A percentile compares a stretch with the other conserved stretches of the same genome.
These are phyloP conservation scores for Onychostoma macrolepis DNA, from an alignment of 2,113 vertebrate species.

Conservation along the genomic window DNA sequence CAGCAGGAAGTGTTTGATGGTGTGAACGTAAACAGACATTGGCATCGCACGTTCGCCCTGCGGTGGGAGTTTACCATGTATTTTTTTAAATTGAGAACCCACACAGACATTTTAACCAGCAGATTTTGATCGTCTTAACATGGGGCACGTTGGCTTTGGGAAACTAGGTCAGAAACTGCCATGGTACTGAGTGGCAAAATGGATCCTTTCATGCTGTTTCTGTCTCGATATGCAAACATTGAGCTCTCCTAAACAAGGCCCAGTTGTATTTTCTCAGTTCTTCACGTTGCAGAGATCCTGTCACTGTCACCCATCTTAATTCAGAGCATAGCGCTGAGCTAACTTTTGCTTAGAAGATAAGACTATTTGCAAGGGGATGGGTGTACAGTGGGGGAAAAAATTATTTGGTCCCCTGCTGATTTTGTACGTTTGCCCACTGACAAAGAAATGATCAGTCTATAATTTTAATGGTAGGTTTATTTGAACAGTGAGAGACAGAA, in stretches of 20 bases:
- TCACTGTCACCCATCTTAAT: conserved; percentile 26
- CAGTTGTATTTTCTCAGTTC: background rate
- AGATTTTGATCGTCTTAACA: conserved; percentile 20
- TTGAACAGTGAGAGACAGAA: too few species aligned
- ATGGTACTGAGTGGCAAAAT: conserved; percentile 15
- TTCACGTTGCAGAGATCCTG: conserved; percentile 27
- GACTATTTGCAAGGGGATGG: conserved; percentile 73
- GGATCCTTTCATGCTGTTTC: conserved; percentile 47
- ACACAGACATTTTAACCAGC: background rate
- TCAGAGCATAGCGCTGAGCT: conserved; percentile 61
- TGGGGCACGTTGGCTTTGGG: background rate
- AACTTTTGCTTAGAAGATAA: conserved; percentile 75
- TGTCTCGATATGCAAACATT: background rate
- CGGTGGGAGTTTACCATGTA: background rate
- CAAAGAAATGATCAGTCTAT: too few species aligned
- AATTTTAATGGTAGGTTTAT: too few species aligned
- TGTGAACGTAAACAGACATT: conserved; percentile 26
- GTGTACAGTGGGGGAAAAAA: too few species aligned
- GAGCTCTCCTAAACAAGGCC: background rate
- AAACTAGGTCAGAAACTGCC: conserved; percentile 36
- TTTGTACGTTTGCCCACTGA: too few species aligned
- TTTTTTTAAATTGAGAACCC: background rate
- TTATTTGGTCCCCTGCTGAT: too few species aligned
- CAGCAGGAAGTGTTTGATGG: conserved; percentile 5
- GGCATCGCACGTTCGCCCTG: background rate